These are phyloP conservation scores for Anthonomus grandis DNA, from an alignment of 1,140 invertebrate species.

Conservation along the genomic window DNA sequence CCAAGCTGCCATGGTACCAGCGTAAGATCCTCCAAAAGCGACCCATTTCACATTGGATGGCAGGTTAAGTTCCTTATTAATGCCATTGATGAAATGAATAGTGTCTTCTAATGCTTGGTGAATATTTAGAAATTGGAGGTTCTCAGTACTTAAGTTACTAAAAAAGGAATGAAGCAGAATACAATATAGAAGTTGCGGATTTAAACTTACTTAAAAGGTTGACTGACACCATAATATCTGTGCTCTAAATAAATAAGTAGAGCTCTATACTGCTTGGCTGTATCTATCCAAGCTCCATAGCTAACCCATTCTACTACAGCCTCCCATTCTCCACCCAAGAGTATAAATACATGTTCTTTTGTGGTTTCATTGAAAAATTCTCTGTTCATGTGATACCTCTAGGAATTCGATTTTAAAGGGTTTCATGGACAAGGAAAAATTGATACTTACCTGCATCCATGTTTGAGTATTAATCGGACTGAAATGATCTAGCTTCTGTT, in stretches of 20 bases:
- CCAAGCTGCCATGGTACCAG: constrained; percentile 88
- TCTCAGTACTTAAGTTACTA: constrained; percentile 73
- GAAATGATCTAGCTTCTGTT: constrained; percentile 75
- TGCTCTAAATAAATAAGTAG: constrained; percentile 86
- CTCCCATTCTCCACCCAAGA: constrained; percentile 80
- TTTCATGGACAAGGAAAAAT: neutral
- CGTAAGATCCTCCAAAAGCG: constrained; percentile 90
- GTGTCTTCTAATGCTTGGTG: constrained; percentile 88
- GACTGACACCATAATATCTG: constrained; percentile 88
- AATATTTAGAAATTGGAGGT: constrained; percentile 76
- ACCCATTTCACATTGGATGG: constrained; percentile 75
- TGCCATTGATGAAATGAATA: constrained; percentile 72
- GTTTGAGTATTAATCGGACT: constrained; percentile 57
- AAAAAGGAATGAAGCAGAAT: constrained; percentile 3
- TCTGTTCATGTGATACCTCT: constrained; percentile 78
- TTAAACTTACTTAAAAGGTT: constrained; percentile 53
- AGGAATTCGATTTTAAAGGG: constrained; percentile 34
- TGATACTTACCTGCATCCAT: constrained; percentile 66
- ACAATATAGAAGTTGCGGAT: neutral
- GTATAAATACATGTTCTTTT: constrained; percentile 68
- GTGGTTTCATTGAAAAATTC: constrained; percentile 60
- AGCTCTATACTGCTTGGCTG: constrained; percentile 75
- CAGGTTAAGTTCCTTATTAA: constrained; percentile 64
- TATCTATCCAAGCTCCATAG: constrained; percentile 79
- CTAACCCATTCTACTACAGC: constrained; percentile 74